A percentile compares a stretch with the other conserved stretches of the same genome.
These are phyloP conservation scores for Sebastes baramenuke DNA, from an alignment of 2,797 vertebrate genomes.

Conservation along the genomic window DNA sequence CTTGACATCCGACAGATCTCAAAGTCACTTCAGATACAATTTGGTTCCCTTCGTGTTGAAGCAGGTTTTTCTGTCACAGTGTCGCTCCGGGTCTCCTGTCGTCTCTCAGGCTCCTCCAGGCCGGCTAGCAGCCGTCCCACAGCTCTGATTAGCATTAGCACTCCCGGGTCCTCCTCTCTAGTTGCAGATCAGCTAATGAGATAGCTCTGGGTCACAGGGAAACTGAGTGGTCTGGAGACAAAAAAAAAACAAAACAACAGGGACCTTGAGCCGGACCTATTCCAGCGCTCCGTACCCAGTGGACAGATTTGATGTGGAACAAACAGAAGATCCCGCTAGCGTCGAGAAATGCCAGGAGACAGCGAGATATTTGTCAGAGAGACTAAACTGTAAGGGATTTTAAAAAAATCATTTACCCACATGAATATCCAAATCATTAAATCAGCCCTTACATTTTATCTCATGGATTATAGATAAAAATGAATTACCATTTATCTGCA, in stretches of 20 bases:
- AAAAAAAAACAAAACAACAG: slow-evolving; percentile 35
- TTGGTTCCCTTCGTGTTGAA: slow-evolving; percentile 14
- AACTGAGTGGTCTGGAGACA: slow-evolving; percentile 40
- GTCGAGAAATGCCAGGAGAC: slow-evolving; percentile 33
- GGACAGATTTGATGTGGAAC: slow-evolving; percentile 37
- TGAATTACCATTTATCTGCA: slow-evolving; percentile 53
- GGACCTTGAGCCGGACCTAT: slow-evolving; percentile 42
- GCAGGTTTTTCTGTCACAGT: slow-evolving; percentile 47
- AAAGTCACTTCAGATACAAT: slow-evolving; percentile 38
- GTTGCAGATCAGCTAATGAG: slow-evolving; percentile 57
- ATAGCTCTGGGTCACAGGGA: slow-evolving; percentile 61
- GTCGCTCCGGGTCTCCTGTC: slow-evolving; percentile 34
- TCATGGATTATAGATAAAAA: slow-evolving; percentile 57
- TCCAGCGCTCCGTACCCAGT: slow-evolving; percentile 24
- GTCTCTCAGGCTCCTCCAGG: slow-evolving; percentile 48
- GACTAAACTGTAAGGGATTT: slow-evolving; percentile 27
- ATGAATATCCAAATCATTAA: slow-evolving; percentile 65
- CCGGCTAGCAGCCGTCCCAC: slow-evolving; percentile 52
- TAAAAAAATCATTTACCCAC: slow-evolving; percentile 30
- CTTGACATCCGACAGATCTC: slow-evolving; percentile 22
- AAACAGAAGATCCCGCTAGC: slow-evolving; percentile 45
- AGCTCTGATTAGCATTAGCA: slow-evolving; percentile 68
- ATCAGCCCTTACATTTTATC: slow-evolving; percentile 51
- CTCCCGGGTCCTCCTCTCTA: slow-evolving; percentile 38
- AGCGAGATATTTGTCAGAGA: slow-evolving; percentile 17